phyloP scores from a whole-genome alignment of 1,140 invertebrate genomes.

The Drosophila pachea region DNA sequence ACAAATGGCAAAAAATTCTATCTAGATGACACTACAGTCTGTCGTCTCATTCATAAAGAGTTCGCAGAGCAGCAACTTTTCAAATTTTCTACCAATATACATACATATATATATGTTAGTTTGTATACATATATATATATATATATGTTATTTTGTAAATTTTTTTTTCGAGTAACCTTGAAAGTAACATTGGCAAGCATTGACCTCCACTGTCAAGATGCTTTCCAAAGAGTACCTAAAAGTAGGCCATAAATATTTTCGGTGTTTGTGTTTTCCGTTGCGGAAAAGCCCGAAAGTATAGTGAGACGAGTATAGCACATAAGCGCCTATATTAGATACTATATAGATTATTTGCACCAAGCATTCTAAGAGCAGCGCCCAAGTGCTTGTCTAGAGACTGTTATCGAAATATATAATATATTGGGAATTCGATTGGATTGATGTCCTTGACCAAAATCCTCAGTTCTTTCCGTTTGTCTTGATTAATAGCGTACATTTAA shows the following conservation, averaged over 20 bases:
- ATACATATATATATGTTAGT: no score
- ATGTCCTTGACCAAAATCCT: constrained; percentile 5
- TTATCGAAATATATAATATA: not conserved
- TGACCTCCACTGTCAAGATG: not conserved
- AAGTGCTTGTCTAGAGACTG: no score
- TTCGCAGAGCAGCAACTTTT: no score
- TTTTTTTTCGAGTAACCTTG: not conserved
- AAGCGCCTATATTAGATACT: not conserved
- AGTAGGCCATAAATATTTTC: not conserved
- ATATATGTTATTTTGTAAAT: no score
- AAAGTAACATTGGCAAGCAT: not conserved
- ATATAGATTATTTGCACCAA: not conserved
- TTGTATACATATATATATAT: no score
- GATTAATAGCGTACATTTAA: constrained; percentile 9
- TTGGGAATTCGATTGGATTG: not conserved
- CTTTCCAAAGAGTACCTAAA: not conserved
- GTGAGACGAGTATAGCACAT: not conserved
- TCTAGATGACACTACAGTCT: not conserved
- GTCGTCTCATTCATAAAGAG: not conserved
- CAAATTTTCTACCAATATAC: no score
- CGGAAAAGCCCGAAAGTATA: not conserved
- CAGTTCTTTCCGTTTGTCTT: constrained; percentile 2
- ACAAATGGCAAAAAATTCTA: constrained; percentile 18
- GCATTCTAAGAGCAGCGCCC: not conserved
- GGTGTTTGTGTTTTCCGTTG: no score